Percentiles rank a stretch among this genome's conserved stretches.
Evolutionary conservation across 2,113 vertebrate genomes (phyloP).

Genomic region (Setophaga coronata): DNA sequence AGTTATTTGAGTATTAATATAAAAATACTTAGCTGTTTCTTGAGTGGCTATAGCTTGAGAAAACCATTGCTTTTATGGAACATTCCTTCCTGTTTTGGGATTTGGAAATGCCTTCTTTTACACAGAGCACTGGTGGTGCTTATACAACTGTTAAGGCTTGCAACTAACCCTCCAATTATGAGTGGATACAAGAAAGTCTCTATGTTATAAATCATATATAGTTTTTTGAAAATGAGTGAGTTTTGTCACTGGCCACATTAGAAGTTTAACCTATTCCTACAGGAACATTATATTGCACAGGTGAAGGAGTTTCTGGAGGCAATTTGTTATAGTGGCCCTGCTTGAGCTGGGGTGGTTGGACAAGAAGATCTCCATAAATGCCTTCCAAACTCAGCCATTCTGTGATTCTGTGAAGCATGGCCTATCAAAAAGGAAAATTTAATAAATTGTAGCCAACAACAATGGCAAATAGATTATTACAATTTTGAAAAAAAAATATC

Average conservation of each 20-base stretch:
- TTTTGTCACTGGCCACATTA: background rate
- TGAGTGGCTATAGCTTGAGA: background rate
- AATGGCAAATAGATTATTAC: background rate
- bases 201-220: background rate
- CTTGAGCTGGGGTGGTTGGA: background rate
- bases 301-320: background rate
- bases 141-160: background rate
- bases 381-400: background rate
- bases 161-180: background rate
- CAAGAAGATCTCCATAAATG: background rate
- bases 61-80: background rate
- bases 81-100: background rate
- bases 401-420: background rate
- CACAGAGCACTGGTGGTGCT: background rate
- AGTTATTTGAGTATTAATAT: background rate
- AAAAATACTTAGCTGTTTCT: background rate
- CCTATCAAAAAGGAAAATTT: background rate
- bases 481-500: background rate
- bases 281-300: background rate
- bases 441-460: background rate
- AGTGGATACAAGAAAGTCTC: background rate
- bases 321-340: rapidly evolving
- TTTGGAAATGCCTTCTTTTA: background rate
- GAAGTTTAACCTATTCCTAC: background rate
- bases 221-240: background rate